phyloP scores from a whole-genome alignment of 2,113 vertebrate genomes.

The Microtus oregoni region DNA sequence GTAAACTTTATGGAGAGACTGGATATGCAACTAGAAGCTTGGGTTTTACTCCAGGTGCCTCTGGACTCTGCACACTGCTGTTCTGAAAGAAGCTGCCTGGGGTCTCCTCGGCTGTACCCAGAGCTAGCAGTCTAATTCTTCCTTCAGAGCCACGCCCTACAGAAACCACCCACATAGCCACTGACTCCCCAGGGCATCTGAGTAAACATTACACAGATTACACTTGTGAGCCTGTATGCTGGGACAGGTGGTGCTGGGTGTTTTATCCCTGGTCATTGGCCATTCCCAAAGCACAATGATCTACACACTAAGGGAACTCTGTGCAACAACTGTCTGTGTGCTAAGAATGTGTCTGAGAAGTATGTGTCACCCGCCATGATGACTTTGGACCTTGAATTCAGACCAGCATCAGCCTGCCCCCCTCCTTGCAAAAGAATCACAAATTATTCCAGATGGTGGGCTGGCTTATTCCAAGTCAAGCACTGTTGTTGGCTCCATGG shows the following conservation, averaged over 20 bases:
- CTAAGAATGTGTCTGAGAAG: accelerated
- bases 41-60: accelerated
- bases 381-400: accelerated
- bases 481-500: too few species aligned
- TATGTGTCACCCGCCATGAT: accelerated
- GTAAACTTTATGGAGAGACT: accelerated
- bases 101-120: accelerated
- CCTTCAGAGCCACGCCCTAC: accelerated
- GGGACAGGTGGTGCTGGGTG: too few species aligned
- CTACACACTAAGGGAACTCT: accelerated
- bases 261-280: too few species aligned
- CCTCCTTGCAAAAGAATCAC: accelerated
- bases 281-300: background rate
- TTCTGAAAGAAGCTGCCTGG: background rate
- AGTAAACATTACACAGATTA: accelerated
- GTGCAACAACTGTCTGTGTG: background rate
- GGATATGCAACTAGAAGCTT: accelerated
- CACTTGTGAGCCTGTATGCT: accelerated
- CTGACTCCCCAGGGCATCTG: accelerated
- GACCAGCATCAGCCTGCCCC: accelerated
- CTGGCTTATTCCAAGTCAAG: too few species aligned
- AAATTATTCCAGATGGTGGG: background rate
- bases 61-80: accelerated
- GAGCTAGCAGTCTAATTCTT: accelerated
- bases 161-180: background rate